Evolutionary conservation across 2,797 vertebrate species (phyloP).

Genomic region (Amniataba percoides): DNA sequence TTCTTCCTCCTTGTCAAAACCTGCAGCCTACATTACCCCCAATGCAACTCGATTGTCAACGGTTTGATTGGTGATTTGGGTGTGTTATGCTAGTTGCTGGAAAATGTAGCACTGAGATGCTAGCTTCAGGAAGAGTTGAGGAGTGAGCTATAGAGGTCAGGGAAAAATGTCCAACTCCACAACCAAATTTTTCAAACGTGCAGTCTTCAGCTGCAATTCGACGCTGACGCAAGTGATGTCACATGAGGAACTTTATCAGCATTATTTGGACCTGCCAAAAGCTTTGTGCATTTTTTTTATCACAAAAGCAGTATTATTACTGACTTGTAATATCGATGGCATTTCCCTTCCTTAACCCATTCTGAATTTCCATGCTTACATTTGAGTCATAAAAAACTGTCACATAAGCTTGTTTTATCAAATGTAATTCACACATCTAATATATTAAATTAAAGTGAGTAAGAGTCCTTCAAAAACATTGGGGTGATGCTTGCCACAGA

Average conservation of each 20-base stretch:
- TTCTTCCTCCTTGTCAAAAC: not conserved
- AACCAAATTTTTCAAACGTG: not conserved
- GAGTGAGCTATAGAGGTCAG: not conserved
- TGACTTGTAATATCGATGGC: not conserved
- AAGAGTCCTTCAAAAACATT: not conserved
- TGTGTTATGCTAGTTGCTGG: not conserved
- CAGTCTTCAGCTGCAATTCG: not conserved
- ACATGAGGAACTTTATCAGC: not conserved
- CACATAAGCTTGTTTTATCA: not conserved
- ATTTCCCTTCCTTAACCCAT: not conserved
- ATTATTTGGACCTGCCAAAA: not conserved
- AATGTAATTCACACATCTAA: not conserved
- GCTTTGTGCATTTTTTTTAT: not conserved
- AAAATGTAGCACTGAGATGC: not conserved
- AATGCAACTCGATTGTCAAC: not conserved
- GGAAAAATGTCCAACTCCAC: not conserved
- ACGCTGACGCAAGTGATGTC: not conserved
- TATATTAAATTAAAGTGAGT: not conserved
- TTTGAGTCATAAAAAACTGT: not conserved
- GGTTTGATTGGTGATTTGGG: not conserved
- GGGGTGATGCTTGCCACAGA: not conserved
- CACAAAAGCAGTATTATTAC: too few species aligned
- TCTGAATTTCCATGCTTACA: not conserved
- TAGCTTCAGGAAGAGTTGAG: not conserved
- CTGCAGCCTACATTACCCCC: not conserved